Percentiles rank a stretch among this genome's conserved stretches.
phyloP scores from a whole-genome alignment of 64 coral and sea anemone species.

The Montipora cactus region DNA sequence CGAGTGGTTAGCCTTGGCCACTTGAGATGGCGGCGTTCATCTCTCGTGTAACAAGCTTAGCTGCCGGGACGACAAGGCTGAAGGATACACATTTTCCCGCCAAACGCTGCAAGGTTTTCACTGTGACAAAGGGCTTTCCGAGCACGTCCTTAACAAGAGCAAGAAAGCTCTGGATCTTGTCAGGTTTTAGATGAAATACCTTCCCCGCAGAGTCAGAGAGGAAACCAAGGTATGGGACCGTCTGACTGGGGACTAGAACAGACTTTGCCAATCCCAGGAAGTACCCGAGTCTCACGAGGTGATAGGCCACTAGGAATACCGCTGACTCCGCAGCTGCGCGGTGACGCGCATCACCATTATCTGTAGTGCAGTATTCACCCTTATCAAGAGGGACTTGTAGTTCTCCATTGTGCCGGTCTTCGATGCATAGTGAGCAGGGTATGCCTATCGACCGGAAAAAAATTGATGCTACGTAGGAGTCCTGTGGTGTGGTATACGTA shows the following conservation, averaged over 20 bases:
- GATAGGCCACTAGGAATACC: conserved; percentile 30
- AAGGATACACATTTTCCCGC: too few species aligned
- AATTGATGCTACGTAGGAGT: conserved; percentile 18
- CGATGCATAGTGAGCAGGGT: conserved; percentile 65
- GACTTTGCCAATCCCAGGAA: neutral
- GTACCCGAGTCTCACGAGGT: conserved; percentile 15
- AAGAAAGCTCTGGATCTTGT: too few species aligned
- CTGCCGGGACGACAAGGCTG: conserved; percentile 37
- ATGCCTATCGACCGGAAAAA: conserved; percentile 51
- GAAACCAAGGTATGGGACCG: conserved; percentile 42
- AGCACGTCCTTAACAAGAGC: too few species aligned
- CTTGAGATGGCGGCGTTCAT: conserved; percentile 49
- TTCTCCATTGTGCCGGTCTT: conserved; percentile 54
- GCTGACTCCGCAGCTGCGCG: conserved; percentile 50
- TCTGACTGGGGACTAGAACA: neutral
- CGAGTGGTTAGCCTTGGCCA: neutral
- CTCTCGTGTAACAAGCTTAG: neutral
- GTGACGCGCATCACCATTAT: conserved; percentile 23
- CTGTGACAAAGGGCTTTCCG: too few species aligned
- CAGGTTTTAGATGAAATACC: too few species aligned
- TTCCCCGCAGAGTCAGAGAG: neutral
- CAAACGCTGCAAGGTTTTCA: too few species aligned
- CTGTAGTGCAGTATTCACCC: conserved; percentile 20
- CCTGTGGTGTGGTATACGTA: conserved; percentile 60
- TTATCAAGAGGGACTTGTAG: conserved; percentile 24